phyloP scores from a whole-genome alignment of 2,888 invertebrate genomes.

The Patella pellucida region DNA sequence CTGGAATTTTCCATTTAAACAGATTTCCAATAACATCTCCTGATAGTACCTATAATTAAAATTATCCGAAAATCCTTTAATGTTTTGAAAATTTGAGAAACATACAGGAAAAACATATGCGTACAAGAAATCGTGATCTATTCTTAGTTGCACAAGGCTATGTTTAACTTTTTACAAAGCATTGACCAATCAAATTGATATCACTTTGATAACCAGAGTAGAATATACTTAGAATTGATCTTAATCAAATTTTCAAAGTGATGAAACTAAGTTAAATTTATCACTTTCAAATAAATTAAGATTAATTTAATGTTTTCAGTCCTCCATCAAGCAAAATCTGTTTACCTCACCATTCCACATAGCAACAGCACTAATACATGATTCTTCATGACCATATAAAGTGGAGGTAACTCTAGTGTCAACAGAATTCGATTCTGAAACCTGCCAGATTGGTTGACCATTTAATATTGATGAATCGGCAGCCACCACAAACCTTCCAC shows the following conservation, averaged over 20 bases:
- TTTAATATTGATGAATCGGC: constrained; percentile 21
- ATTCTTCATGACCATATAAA: constrained; percentile 20
- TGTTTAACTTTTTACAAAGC: no score
- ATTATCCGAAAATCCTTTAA: background rate
- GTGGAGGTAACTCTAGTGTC: background rate
- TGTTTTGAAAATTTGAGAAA: background rate
- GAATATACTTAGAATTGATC: no score
- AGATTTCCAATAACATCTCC: constrained; percentile 24
- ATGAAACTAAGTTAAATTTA: no score
- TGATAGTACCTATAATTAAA: constrained; percentile 16
- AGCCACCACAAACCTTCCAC: constrained; percentile 21
- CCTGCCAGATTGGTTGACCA: constrained; percentile 16
- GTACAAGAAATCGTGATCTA: constrained; percentile 9
- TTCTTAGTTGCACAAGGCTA: constrained; percentile 17
- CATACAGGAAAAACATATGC: background rate
- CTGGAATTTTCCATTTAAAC: constrained; percentile 17
- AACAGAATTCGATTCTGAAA: background rate
- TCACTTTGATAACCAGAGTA: no score
- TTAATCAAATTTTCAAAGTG: no score
- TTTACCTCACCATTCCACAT: constrained; percentile 24
- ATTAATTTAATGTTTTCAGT: no score
- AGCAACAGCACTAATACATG: constrained; percentile 22
- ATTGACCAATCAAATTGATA: no score
- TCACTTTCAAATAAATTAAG: no score
- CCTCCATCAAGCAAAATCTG: no score